Evolutionary conservation across 2,888 invertebrate species (phyloP).

Genomic region (Fissipunctia ypsillon): DNA sequence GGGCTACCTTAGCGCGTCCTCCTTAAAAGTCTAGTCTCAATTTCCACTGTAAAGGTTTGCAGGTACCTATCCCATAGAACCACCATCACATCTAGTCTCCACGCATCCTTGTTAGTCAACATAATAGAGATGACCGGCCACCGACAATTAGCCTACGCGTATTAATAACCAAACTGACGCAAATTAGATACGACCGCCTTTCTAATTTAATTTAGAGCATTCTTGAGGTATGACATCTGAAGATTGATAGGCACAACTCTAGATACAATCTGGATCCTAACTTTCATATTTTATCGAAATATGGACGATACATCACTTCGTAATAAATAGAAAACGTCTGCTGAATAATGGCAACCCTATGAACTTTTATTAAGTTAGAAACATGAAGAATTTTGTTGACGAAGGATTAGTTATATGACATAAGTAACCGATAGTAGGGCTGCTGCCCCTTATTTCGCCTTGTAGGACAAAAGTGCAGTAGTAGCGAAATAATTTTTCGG

Average conservation of each 20-base stretch:
- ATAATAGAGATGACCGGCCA: slow-evolving; percentile 85
- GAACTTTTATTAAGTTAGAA: neutral
- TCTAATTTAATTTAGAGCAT: slow-evolving; percentile 85
- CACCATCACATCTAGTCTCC: slow-evolving; percentile 70
- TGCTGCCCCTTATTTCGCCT: neutral
- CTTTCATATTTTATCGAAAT: slow-evolving; percentile 48
- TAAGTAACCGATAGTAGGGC: neutral
- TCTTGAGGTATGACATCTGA: slow-evolving; percentile 73
- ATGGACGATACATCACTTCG: slow-evolving; percentile 8
- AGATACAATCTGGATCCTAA: slow-evolving; percentile 61
- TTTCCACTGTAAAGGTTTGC: no score
- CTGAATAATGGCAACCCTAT: neutral
- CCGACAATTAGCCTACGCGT: slow-evolving; percentile 87
- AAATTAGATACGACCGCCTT: slow-evolving; percentile 83
- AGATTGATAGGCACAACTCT: slow-evolving; percentile 69
- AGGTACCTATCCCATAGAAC: rapidly evolving
- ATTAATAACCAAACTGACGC: slow-evolving; percentile 83
- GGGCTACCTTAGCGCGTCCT: no score
- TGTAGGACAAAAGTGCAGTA: neutral
- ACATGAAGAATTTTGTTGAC: neutral
- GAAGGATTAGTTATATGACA: no score
- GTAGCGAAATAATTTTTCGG: no score
- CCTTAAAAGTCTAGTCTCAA: neutral
- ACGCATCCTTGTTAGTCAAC: slow-evolving; percentile 58
- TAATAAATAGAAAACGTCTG: neutral